phyloP scores from a whole-genome alignment of 2,888 invertebrate species.

The Erebia ligea region DNA sequence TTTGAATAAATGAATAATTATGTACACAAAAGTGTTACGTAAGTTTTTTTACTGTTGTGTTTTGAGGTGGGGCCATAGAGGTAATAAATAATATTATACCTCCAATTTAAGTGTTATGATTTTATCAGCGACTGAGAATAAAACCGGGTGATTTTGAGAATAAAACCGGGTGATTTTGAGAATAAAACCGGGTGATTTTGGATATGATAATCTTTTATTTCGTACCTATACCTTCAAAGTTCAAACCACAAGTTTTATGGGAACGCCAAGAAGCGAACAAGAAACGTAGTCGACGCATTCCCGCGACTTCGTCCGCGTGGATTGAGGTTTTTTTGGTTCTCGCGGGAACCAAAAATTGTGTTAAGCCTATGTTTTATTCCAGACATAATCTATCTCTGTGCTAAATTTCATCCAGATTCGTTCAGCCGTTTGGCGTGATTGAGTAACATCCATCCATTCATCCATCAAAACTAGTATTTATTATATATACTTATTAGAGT shows the following conservation, averaged over 20 bases:
- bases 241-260: neutral
- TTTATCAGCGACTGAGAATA: constrained; percentile 30
- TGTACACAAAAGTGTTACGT: neutral
- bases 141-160: constrained; percentile 37
- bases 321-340: no score
- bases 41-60: constrained; percentile 3
- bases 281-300: neutral
- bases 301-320: no score
- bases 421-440: no score
- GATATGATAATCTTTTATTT: constrained; percentile 20
- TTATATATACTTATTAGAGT: no score
- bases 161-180: constrained; percentile 35
- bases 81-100: no score
- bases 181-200: constrained; percentile 39
- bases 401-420: no score
- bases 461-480: no score
- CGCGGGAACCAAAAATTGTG: no score
- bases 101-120: constrained; percentile 30
- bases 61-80: constrained; percentile 33
- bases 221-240: neutral
- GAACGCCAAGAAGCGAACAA: neutral
- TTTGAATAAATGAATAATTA: constrained; percentile 1
- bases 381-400: no score
- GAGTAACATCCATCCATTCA: no score
- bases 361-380: no score